Evolutionary conservation across 2,113 vertebrate species (phyloP).

Genomic region (Calonectris borealis): DNA sequence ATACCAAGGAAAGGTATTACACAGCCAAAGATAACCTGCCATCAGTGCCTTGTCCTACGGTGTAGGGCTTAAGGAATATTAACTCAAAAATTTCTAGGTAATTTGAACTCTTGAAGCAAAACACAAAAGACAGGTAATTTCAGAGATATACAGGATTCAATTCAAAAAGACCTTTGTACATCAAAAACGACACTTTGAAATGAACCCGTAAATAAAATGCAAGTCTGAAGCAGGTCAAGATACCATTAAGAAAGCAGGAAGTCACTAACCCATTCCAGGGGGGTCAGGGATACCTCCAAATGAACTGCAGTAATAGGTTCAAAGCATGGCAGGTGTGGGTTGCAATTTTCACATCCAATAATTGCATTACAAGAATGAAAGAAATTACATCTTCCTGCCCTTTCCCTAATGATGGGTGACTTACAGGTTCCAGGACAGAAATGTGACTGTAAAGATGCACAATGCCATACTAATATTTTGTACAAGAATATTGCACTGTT

Average conservation of each 20-base stretch:
- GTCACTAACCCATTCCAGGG: background rate
- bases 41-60: background rate
- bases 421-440: background rate
- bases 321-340: background rate
- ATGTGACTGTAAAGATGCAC: background rate
- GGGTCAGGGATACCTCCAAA: conserved; percentile 8
- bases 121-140: conserved; percentile 34
- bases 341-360: background rate
- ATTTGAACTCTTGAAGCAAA: conserved; percentile 34
- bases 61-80: background rate
- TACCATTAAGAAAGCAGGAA: conserved; percentile 7
- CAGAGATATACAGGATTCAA: conserved; percentile 36
- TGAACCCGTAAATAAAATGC: background rate
- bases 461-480: background rate
- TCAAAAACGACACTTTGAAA: background rate
- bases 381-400: background rate
- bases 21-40: background rate
- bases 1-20: background rate
- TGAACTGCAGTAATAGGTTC: background rate
- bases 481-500: background rate
- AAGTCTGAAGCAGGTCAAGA: conserved; percentile 17
- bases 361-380: background rate
- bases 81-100: background rate
- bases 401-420: background rate
- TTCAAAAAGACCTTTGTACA: conserved; percentile 3